phyloP scores from a whole-genome alignment of 1,140 invertebrate species.

The Cydia fagiglandana region DNA sequence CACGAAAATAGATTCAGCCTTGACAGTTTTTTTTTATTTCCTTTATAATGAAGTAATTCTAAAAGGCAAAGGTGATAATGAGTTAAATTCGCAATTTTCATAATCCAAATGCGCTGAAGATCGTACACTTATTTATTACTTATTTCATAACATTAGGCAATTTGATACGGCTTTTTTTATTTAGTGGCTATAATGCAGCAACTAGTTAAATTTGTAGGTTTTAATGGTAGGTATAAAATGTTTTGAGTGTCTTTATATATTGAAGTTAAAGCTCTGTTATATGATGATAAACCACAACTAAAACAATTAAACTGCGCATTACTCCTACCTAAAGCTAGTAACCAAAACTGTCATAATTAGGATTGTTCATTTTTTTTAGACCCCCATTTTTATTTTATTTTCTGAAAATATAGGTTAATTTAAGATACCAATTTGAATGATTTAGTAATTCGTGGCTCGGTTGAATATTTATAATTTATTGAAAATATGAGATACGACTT shows the following conservation, averaged over 20 bases:
- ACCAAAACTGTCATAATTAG: too few relatives aligned
- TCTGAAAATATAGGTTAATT: too few relatives aligned
- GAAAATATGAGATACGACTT: too few relatives aligned
- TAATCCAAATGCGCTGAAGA: slow-evolving; percentile 1
- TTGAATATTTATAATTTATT: too few relatives aligned
- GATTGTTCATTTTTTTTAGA: too few relatives aligned
- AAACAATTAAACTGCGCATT: too few relatives aligned
- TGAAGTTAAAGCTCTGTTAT: too few relatives aligned
- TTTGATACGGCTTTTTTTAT: background rate
- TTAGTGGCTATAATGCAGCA: background rate
- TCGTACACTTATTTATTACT: slow-evolving; percentile 17
- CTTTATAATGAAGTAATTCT: slow-evolving; percentile 2
- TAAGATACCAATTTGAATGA: too few relatives aligned
- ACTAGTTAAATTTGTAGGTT: background rate
- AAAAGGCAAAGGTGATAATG: slow-evolving; percentile 17
- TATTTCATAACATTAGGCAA: slow-evolving; percentile 12
- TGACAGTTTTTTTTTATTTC: slow-evolving; percentile 28
- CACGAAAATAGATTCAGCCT: slow-evolving; percentile 22
- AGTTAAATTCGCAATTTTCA: slow-evolving; percentile 7
- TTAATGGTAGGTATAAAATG: background rate
- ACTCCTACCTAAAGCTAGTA: too few relatives aligned
- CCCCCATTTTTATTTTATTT: too few relatives aligned
- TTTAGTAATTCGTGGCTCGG: too few relatives aligned
- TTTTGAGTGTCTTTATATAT: background rate
- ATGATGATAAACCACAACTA: too few relatives aligned